Percentiles rank a stretch among this genome's conserved stretches.
Evolutionary conservation across 2,888 invertebrate genomes (phyloP).

Genomic region (Leptinotarsa juncta): DNA sequence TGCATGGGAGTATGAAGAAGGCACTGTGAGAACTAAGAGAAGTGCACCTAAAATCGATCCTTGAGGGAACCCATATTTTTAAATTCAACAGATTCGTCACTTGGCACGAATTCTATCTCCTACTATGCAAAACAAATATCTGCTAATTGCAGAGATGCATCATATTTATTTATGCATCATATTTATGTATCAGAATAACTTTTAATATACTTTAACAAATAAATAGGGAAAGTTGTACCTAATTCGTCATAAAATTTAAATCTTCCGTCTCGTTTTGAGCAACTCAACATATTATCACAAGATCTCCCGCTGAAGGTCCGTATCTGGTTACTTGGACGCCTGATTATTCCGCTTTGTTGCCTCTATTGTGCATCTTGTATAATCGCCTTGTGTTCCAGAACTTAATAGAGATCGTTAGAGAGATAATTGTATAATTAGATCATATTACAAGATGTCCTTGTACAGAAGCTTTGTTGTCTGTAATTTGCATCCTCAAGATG

Average conservation of each 20-base stretch:
- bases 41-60: too few relatives aligned
- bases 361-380: slow-evolving; percentile 6
- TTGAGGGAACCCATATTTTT: too few relatives aligned
- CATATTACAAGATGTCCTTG: not conserved
- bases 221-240: too few relatives aligned
- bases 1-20: too few relatives aligned
- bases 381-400: not conserved
- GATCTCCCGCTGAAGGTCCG: not conserved
- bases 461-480: not conserved
- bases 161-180: too few relatives aligned
- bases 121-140: too few relatives aligned
- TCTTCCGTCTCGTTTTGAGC: not conserved
- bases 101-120: too few relatives aligned
- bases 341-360: not conserved
- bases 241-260: not conserved
- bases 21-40: too few relatives aligned
- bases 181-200: too few relatives aligned
- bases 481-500: not conserved
- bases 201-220: too few relatives aligned
- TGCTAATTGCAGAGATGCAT: too few relatives aligned
- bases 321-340: slow-evolving; percentile 5
- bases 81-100: too few relatives aligned
- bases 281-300: not conserved
- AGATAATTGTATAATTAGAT: not conserved
- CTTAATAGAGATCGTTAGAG: not conserved